A percentile compares a stretch with the other conserved stretches of the same genome.
Conservation (phyloP, 1,140 invertebrate genomes). For the Drosophila fuyamai region DNA sequence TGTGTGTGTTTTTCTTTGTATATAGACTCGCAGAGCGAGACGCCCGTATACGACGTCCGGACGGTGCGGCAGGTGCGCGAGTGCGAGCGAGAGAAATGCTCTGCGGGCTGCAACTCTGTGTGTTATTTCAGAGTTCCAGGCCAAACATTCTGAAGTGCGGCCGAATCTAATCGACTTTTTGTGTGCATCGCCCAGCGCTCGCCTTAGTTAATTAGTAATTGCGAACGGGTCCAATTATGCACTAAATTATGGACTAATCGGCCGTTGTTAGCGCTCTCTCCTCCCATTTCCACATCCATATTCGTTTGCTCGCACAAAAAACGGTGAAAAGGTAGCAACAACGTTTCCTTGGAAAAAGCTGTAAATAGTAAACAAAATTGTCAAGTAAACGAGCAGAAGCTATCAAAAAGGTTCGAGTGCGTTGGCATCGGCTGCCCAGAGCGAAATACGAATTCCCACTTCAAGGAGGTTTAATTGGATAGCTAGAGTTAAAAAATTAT, state of each 20-base stretch:
- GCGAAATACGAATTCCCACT: neutral
- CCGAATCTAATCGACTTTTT: slow-evolving; percentile 71
- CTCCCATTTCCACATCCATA: neutral
- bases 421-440: slow-evolving; percentile 26
- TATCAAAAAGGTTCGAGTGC: slow-evolving; percentile 29
- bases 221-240: slow-evolving; percentile 48
- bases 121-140: slow-evolving; percentile 78
- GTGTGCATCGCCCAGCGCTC: slow-evolving; percentile 42
- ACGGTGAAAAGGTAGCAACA: slow-evolving; percentile 69
- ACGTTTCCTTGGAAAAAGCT: slow-evolving; percentile 80
- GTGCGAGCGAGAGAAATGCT: slow-evolving; percentile 61
- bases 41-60: slow-evolving; percentile 27
- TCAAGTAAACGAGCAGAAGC: slow-evolving; percentile 55
- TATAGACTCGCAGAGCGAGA: slow-evolving; percentile 71
- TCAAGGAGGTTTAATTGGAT: neutral
- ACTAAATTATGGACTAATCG: slow-evolving; percentile 14
- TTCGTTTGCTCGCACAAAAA: slow-evolving; percentile 19
- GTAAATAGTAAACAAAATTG: slow-evolving; percentile 83
- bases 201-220: slow-evolving; percentile 70
- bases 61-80: slow-evolving; percentile 39
- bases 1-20: slow-evolving; percentile 74
- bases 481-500: neutral
- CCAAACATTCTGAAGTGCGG: slow-evolving; percentile 72
- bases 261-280: slow-evolving; percentile 6
- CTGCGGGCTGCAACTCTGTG: slow-evolving; percentile 41